These are phyloP conservation scores for Alca torda DNA, from an alignment of 2,797 vertebrate genomes.

Conservation along the genomic window DNA sequence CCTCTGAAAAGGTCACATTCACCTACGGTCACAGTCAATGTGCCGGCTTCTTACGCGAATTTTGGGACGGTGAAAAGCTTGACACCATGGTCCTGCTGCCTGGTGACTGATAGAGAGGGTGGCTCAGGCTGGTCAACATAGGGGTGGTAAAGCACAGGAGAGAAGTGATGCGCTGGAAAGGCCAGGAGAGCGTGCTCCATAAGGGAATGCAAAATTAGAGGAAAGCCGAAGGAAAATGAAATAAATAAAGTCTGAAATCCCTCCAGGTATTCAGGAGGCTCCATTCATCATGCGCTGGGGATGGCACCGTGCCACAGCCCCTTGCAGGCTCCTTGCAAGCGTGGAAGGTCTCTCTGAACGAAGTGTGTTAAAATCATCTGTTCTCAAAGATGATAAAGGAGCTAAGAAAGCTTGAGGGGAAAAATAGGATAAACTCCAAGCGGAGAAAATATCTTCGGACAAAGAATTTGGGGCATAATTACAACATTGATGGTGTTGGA, in stretches of 20 bases:
- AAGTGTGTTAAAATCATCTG: not conserved
- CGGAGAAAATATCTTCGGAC: not conserved
- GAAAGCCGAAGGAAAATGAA: not conserved
- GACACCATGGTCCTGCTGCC: not conserved
- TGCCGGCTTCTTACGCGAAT: slow-evolving; percentile 7
- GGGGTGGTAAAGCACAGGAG: not conserved
- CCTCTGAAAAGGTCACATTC: slow-evolving; percentile 48
- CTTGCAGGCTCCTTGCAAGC: not conserved
- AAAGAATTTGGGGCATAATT: not conserved
- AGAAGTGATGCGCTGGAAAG: not conserved
- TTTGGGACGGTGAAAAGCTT: not conserved
- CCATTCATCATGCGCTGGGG: not conserved
- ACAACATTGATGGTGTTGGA: not conserved
- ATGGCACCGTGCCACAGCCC: not conserved
- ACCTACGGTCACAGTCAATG: not conserved
- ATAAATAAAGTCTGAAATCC: not conserved
- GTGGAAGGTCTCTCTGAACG: not conserved
- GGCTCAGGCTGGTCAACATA: rapidly evolving
- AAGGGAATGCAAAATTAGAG: not conserved
- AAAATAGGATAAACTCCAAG: not conserved
- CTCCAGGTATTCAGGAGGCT: not conserved
- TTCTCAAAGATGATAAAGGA: not conserved
- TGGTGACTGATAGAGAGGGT: not conserved
- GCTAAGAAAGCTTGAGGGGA: not conserved
- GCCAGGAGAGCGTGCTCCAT: rapidly evolving